phyloP scores from a whole-genome alignment of 2,888 invertebrate species.

The Diaperis boleti region DNA sequence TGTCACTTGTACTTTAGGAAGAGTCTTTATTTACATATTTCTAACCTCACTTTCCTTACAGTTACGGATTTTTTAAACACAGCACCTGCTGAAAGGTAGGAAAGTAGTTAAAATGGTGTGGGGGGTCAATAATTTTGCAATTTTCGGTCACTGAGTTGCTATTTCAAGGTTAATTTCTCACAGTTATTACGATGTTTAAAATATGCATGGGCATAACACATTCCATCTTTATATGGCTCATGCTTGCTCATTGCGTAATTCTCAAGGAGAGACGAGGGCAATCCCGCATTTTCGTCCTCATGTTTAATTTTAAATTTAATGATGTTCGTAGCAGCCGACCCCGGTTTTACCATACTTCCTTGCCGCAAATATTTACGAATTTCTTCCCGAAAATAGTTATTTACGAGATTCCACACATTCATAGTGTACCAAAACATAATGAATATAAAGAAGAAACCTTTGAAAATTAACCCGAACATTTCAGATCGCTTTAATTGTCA shows the following conservation, averaged over 20 bases:
- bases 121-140: not conserved
- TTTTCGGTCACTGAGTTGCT: too few relatives aligned
- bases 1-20: not conserved
- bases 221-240: not conserved
- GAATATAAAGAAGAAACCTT: conserved; percentile 74
- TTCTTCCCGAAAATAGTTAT: conserved; percentile 79
- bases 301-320: not conserved
- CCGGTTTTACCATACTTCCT: not conserved
- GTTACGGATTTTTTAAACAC: not conserved
- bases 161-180: not conserved
- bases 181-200: not conserved
- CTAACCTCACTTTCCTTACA: conserved; percentile 25
- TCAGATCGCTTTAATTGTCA: conserved; percentile 36
- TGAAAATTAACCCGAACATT: conserved; percentile 76
- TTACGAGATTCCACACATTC: conserved; percentile 79
- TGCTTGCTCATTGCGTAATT: not conserved
- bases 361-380: conserved; percentile 73
- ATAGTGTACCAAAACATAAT: conserved; percentile 80
- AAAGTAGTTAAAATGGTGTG: not conserved
- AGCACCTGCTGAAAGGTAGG: not conserved
- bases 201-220: not conserved
- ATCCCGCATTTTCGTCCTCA: not conserved
- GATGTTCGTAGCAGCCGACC: not conserved
- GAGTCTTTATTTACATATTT: conserved; percentile 9
- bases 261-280: not conserved